A percentile compares a stretch with the other conserved stretches of the same genome.
Conservation (phyloP, 2,888 invertebrate species). For the Hydroisotoma schaefferi region DNA sequence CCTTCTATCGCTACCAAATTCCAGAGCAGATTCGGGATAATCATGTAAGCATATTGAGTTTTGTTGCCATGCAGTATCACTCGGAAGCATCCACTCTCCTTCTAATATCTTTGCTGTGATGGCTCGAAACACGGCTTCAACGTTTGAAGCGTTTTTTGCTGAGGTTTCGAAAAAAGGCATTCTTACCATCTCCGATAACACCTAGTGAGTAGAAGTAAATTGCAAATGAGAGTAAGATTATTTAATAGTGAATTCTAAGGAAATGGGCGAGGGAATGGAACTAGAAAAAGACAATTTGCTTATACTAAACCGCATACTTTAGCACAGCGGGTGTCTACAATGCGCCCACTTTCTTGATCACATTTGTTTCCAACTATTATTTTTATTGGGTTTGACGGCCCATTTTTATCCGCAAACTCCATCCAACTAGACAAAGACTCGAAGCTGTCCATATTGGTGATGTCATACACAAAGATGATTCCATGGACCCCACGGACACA, state of each 20-base stretch:
- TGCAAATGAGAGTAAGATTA: background rate
- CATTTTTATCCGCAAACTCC: constrained; percentile 43
- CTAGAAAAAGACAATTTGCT: background rate
- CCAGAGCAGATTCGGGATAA: constrained; percentile 11
- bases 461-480: constrained; percentile 46
- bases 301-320: constrained; percentile 26
- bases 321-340: constrained; percentile 37
- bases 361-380: constrained; percentile 45
- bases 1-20: background rate
- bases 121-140: constrained; percentile 41
- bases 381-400: constrained; percentile 41
- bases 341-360: constrained; percentile 34
- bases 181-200: constrained; percentile 37
- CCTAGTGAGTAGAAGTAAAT: constrained; percentile 16
- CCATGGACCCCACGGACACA: constrained; percentile 47
- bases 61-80: constrained; percentile 28
- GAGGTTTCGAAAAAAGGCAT: constrained; percentile 45
- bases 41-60: constrained; percentile 33
- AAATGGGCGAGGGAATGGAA: background rate
- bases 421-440: constrained; percentile 43
- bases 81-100: constrained; percentile 36
- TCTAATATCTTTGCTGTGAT: constrained; percentile 36
- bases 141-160: constrained; percentile 40
- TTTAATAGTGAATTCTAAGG: background rate
- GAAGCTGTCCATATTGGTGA: constrained; percentile 36